Evolutionary conservation across 2,888 invertebrate species (phyloP).

Genomic region (Neria commutata): DNA sequence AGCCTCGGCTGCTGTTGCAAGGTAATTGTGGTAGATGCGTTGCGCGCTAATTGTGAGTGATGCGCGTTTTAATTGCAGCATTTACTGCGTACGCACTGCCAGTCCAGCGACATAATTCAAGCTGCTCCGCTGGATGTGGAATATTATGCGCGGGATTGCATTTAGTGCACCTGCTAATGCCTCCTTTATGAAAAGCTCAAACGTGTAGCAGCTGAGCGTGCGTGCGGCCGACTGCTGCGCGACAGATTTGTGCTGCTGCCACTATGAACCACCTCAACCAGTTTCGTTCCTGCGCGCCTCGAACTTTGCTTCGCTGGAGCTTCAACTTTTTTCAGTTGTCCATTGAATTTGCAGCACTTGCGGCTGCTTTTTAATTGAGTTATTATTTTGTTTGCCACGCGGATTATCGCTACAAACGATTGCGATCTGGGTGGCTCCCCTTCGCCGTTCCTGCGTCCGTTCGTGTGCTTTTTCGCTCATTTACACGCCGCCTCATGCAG

Average conservation of each 20-base stretch:
- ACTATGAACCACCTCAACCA: too few relatives aligned
- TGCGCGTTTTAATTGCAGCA: conserved; percentile 27
- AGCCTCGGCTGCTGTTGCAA: not conserved
- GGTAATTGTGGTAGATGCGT: not conserved
- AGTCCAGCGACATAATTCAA: conserved; percentile 27
- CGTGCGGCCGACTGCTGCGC: too few relatives aligned
- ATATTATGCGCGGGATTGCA: too few relatives aligned
- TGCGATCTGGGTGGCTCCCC: not conserved
- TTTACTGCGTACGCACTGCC: conserved; percentile 13
- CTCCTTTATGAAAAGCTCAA: too few relatives aligned
- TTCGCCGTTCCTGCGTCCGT: not conserved
- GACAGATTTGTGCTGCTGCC: too few relatives aligned
- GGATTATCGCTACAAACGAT: not conserved
- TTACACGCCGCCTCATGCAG: not conserved
- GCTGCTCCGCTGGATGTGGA: not conserved
- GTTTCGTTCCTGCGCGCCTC: too few relatives aligned
- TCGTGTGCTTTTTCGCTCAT: not conserved
- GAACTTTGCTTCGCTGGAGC: too few relatives aligned
- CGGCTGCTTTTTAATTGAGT: not conserved
- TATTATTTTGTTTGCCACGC: not conserved
- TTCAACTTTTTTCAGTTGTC: too few relatives aligned
- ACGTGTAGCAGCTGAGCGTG: too few relatives aligned
- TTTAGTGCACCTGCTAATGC: too few relatives aligned
- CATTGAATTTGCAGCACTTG: too few relatives aligned
- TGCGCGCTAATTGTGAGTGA: conserved; percentile 23